Conservation (phyloP, 2,888 invertebrate genomes). For the Netelia melanura region DNA sequence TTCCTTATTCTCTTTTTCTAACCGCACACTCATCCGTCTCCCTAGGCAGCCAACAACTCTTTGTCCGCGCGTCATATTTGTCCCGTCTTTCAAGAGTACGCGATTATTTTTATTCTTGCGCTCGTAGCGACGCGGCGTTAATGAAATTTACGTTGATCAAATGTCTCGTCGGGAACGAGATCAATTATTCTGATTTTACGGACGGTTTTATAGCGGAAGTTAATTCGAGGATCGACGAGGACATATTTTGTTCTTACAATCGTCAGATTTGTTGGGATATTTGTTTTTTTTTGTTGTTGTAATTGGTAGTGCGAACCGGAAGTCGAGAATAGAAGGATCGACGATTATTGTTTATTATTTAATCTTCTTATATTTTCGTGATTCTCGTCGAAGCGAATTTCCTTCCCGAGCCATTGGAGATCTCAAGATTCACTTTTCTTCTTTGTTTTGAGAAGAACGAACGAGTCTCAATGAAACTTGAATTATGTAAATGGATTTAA, state of each 20-base stretch:
- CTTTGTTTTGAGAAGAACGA: too few relatives aligned
- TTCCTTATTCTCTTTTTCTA: conserved; percentile 24
- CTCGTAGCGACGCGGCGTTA: background rate
- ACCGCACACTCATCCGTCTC: conserved; percentile 2
- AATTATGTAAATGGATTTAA: too few relatives aligned
- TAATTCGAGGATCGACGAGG: background rate
- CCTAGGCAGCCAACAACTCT: background rate
- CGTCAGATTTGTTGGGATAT: background rate
- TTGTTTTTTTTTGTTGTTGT: too few relatives aligned
- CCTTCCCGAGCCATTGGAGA: too few relatives aligned
- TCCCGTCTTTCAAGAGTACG: background rate
- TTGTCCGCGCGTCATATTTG: background rate
- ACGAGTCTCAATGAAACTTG: too few relatives aligned
- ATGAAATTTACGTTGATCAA: background rate
- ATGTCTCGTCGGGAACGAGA: background rate
- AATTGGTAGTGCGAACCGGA: too few relatives aligned
- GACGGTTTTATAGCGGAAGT: background rate
- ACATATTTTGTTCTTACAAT: background rate
- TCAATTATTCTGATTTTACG: background rate
- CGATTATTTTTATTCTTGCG: background rate
- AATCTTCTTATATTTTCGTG: too few relatives aligned
- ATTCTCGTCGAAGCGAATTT: too few relatives aligned
- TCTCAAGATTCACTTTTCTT: too few relatives aligned
- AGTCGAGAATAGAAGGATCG: too few relatives aligned
- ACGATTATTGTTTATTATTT: too few relatives aligned